Percentiles rank a stretch among this genome's conserved stretches.
These are phyloP conservation scores for Ennomos quercinarius DNA, from an alignment of 2,888 invertebrate species.

Conservation along the genomic window DNA sequence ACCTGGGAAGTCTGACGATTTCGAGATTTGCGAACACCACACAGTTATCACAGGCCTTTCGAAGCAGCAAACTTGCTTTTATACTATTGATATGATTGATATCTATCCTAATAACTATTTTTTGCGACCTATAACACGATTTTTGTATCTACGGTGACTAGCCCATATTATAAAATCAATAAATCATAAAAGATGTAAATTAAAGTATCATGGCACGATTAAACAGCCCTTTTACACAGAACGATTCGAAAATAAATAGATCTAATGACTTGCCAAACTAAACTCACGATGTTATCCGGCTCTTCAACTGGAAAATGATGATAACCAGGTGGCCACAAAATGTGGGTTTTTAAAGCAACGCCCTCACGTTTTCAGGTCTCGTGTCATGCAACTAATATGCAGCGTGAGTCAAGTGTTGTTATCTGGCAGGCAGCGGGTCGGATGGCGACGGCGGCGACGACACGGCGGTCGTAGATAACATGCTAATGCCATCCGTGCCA, in stretches of 20 bases:
- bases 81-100: too few species aligned
- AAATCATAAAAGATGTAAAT: too few species aligned
- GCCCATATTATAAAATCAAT: too few species aligned
- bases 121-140: too few species aligned
- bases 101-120: too few species aligned
- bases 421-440: slow-evolving; percentile 29
- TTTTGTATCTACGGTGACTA: too few species aligned
- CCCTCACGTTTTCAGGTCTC: neutral
- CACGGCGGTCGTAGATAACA: slow-evolving; percentile 44
- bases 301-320: slow-evolving; percentile 2
- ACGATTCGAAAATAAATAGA: neutral
- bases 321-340: neutral
- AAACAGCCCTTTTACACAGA: neutral
- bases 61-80: too few species aligned
- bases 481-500: slow-evolving; percentile 43
- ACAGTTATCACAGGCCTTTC: too few species aligned
- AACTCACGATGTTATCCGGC: neutral
- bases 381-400: slow-evolving; percentile 11
- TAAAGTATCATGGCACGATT: neutral
- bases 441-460: slow-evolving; percentile 29
- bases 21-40: too few species aligned
- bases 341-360: slow-evolving; percentile 12
- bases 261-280: neutral
- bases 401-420: slow-evolving; percentile 34
- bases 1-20: too few species aligned